Percentiles rank a stretch among this genome's conserved stretches.
These are phyloP conservation scores for Acrossocheilus fasciatus DNA, from an alignment of 2,797 vertebrate species.

Conservation along the genomic window DNA sequence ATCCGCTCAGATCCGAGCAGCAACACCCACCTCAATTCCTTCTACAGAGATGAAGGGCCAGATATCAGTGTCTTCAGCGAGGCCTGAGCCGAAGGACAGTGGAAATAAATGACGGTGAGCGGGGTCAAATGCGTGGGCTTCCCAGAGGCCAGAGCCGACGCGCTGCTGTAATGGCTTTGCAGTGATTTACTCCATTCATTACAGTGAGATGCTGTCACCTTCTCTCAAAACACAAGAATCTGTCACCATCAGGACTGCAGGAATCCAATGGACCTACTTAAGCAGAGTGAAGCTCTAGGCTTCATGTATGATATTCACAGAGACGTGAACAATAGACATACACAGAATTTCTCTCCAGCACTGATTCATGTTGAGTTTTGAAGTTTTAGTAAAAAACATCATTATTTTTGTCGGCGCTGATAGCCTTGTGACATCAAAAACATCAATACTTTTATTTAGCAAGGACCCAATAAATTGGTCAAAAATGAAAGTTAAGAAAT, in stretches of 20 bases:
- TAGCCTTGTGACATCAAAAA: too few relatives aligned
- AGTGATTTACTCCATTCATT: conserved; percentile 54
- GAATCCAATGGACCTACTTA: conserved; percentile 42
- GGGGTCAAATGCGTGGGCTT: conserved; percentile 22
- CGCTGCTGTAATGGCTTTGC: conserved; percentile 14
- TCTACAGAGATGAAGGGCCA: not conserved
- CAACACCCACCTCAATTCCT: conserved; percentile 26
- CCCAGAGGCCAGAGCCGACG: not conserved
- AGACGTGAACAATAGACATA: not conserved
- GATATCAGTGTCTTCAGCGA: conserved; percentile 27
- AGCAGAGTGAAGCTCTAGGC: not conserved
- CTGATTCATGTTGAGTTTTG: not conserved
- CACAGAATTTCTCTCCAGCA: not conserved
- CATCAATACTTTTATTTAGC: too few relatives aligned
- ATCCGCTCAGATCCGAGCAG: not conserved
- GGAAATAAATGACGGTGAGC: conserved; percentile 27
- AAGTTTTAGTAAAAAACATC: not conserved
- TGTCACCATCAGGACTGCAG: conserved; percentile 29
- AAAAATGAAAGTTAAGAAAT: too few relatives aligned
- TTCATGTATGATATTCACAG: not conserved
- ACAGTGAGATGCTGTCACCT: conserved; percentile 47
- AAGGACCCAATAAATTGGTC: too few relatives aligned
- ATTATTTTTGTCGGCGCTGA: too few relatives aligned
- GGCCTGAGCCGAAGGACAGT: conserved; percentile 11
- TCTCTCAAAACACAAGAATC: conserved; percentile 43